These are phyloP conservation scores for Drosophila subsilvestris DNA, from an alignment of 2,888 invertebrate genomes.

Conservation along the genomic window DNA sequence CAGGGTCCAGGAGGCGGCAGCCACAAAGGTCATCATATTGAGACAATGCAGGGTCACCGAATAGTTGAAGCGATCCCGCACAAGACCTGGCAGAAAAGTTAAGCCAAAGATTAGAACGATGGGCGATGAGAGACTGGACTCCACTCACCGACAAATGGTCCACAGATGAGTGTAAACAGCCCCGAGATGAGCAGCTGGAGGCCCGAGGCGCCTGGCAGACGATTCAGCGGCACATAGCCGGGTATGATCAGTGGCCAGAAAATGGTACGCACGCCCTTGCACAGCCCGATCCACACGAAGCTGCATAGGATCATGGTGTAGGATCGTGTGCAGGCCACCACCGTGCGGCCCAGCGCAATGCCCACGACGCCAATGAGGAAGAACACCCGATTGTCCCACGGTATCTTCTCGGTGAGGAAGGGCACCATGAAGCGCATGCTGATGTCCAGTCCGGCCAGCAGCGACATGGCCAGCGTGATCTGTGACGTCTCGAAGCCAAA, in stretches of 20 bases:
- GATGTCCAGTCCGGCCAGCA: conserved; percentile 88
- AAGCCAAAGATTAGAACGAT: not conserved
- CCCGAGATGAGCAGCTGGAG: conserved; percentile 89
- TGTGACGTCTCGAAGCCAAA: conserved; percentile 86
- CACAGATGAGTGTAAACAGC: conserved; percentile 86
- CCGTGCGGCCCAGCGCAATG: conserved; percentile 87
- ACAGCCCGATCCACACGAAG: conserved; percentile 88
- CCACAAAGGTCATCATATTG: conserved; percentile 87
- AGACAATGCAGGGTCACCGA: conserved; percentile 87
- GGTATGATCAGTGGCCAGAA: conserved; percentile 91
- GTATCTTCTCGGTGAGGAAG: conserved; percentile 88
- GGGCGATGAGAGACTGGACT: not conserved
- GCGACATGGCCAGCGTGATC: conserved; percentile 89
- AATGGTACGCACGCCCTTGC: conserved; percentile 89
- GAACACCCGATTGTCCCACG: conserved; percentile 89
- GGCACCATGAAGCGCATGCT: conserved; percentile 88
- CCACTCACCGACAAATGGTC: conserved; percentile 88
- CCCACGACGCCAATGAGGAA: conserved; percentile 88
- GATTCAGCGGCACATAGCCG: conserved; percentile 88
- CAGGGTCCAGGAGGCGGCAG: conserved; percentile 87
- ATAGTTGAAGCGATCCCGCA: conserved; percentile 87
- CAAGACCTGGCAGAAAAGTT: conserved; percentile 85
- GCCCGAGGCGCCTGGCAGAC: conserved; percentile 89
- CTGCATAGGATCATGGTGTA: conserved; percentile 86
- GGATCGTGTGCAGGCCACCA: conserved; percentile 86